Conservation (phyloP, 2,797 vertebrate genomes). For the Peromyscus attwateri region DNA sequence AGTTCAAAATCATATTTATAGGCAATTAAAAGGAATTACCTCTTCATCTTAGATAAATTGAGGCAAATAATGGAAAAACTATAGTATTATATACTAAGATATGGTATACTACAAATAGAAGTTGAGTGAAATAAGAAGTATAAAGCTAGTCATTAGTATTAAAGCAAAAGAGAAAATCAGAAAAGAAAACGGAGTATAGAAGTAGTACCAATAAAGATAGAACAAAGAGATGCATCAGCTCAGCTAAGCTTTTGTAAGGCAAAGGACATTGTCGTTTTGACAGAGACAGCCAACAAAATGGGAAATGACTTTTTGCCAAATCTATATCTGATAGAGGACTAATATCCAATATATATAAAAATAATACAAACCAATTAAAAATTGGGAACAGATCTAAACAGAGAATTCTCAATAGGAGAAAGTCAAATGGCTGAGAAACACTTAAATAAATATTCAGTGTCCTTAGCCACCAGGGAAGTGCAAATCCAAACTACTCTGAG, state of each 20-base stretch:
- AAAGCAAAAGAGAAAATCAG: background rate
- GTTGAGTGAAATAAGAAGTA: background rate
- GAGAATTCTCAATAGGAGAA: background rate
- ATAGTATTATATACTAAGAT: background rate
- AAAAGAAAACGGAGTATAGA: background rate
- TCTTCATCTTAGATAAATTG: background rate
- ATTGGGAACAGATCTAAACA: background rate
- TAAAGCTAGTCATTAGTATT: background rate
- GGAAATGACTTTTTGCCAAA: background rate
- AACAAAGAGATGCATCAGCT: background rate
- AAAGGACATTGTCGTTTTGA: background rate
- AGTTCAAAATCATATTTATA: background rate
- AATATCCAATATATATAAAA: background rate
- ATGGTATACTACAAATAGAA: background rate
- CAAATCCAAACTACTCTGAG: background rate
- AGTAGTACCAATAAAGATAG: background rate
- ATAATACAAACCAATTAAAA: background rate
- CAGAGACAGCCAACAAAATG: background rate
- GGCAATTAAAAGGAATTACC: background rate
- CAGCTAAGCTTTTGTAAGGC: background rate
- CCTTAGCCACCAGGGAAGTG: too few species aligned
- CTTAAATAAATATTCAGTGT: background rate
- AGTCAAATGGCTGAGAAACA: background rate
- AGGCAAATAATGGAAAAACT: fast-evolving
- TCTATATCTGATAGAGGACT: background rate